Percentiles rank a stretch among this genome's conserved stretches.
Evolutionary conservation across 53 echinoderm and acorn worm species (phyloP).

Genomic region (Henricia sp.): DNA sequence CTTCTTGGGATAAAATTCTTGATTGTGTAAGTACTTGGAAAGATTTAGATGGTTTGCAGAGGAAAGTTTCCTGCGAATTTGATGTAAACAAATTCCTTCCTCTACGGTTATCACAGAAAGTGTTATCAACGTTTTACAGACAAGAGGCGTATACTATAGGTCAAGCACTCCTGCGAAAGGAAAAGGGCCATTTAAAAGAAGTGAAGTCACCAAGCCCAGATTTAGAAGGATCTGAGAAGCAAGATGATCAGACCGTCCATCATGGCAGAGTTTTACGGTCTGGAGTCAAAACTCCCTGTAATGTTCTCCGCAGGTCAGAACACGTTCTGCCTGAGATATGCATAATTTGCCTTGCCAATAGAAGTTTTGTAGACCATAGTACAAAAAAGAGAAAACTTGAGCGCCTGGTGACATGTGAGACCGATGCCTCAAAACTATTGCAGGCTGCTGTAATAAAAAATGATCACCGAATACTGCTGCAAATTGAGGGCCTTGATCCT

Average conservation of each 20-base stretch:
- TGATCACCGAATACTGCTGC: constrained; percentile 21
- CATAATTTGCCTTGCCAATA: constrained; percentile 20
- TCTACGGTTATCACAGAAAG: constrained; percentile 21
- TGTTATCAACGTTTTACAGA: constrained; percentile 27
- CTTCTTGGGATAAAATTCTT: constrained; percentile 2
- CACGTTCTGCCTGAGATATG: constrained; percentile 32
- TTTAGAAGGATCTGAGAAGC: background rate
- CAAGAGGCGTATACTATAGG: constrained; percentile 34
- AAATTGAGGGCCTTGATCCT: constrained; percentile 29
- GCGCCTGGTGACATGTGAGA: constrained; percentile 37
- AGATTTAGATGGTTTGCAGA: background rate
- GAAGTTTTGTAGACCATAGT: background rate
- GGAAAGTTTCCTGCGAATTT: background rate
- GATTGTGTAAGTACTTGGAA: constrained; percentile 10
- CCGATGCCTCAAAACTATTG: constrained; percentile 26
- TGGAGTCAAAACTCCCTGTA: constrained; percentile 5
- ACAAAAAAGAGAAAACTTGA: constrained; percentile 17
- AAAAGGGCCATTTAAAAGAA: constrained; percentile 9
- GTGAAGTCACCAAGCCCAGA: background rate
- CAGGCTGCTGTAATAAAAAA: constrained; percentile 16
- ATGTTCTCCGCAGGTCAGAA: constrained; percentile 21
- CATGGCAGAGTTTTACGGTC: background rate
- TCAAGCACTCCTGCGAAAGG: background rate
- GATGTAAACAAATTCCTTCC: background rate
- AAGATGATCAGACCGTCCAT: background rate